Conservation (phyloP, 2,113 vertebrate species). For the Atherinomorus stipes region DNA sequence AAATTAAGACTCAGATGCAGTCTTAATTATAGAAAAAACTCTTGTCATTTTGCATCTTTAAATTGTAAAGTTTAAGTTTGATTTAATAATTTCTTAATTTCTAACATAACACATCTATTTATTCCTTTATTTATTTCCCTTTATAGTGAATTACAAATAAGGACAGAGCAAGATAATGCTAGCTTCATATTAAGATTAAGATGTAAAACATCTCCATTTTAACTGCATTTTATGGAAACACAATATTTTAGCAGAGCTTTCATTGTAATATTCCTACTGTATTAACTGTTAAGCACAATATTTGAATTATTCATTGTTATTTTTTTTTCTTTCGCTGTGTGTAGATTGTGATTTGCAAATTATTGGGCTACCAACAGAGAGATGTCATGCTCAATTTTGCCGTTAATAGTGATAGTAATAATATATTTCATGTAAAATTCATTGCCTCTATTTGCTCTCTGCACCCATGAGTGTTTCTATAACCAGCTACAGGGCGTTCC, state of each 20-base stretch:
- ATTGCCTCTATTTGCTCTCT: constrained; percentile 7
- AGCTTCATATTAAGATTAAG: too few relatives aligned
- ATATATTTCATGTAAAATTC: constrained; percentile 20
- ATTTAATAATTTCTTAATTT: background rate
- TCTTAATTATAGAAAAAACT: constrained; percentile 16
- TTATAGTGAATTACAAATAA: too few relatives aligned
- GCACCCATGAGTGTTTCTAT: constrained; percentile 3
- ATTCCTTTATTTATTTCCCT: too few relatives aligned
- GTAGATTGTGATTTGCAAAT: constrained; percentile 10
- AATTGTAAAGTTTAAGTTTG: constrained; percentile 4
- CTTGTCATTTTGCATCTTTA: constrained; percentile 3
- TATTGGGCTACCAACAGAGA: constrained; percentile 1
- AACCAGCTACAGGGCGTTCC: constrained; percentile 10
- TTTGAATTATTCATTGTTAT: constrained; percentile 14
- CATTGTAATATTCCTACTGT: too few relatives aligned
- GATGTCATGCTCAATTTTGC: constrained; percentile 19
- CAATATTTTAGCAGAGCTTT: too few relatives aligned
- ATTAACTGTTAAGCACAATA: background rate
- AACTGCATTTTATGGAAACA: too few relatives aligned
- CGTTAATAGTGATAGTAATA: constrained; percentile 1
- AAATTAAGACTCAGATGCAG: constrained; percentile 11
- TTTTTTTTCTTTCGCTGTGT: background rate
- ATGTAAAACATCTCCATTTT: too few relatives aligned
- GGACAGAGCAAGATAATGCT: too few relatives aligned
- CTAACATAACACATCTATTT: background rate